Evolutionary conservation across 30 jellyfish, hydroid and myxozoan species (phyloP), one percentile per base, ranked within the genome.

Genomic region (Chironex yamaguchii): DNA sequence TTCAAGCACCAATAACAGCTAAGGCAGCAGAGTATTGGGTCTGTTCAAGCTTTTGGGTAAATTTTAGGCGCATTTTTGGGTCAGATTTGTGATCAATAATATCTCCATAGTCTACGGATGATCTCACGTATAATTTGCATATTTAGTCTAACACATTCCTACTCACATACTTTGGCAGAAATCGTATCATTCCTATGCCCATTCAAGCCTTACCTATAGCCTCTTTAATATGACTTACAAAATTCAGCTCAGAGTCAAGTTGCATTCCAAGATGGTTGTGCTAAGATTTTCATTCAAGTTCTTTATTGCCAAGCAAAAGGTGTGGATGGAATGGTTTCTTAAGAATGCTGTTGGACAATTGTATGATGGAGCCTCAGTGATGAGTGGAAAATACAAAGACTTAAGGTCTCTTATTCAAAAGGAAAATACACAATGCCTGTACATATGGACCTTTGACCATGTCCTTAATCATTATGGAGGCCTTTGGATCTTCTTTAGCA

Each of bases 11-110:
- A n/a, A n/a, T n/a, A n/a, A n/a, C n/a, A n/a, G n/a, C n/a, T n/a
- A n/a, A n/a, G n/a, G n/a, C n/a, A n/a, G n/a, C n/a, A n/a, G 79
- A 76, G 22, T 76, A 79, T 36, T 79, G 90, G 42, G 72, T 53
- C 25, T 58, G 89, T 26, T 76, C 88, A n/a, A 76, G 79, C 21
- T 24, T 49, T 52, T 51, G 53, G 21, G 80, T 77, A 52, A 77
- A 53, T 0, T 11, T 13, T 52, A 77, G 48, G 1, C 67, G 35
- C 89, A 77, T 77, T 52, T 77, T 48, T 52, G 89, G 89, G 36
- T 53, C 89, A 77, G 29, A 53, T 54, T 33, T 62, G 26, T 79
- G 90, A 62, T 79, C 36, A 22, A 54, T 3, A 13, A 79, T 58
- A 36, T 79, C 90, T 1, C 90, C 82, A 62, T 79, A 79, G 53